Evolutionary conservation across 2,797 vertebrate species (phyloP).

Genomic region (Rallus crepitans): DNA sequence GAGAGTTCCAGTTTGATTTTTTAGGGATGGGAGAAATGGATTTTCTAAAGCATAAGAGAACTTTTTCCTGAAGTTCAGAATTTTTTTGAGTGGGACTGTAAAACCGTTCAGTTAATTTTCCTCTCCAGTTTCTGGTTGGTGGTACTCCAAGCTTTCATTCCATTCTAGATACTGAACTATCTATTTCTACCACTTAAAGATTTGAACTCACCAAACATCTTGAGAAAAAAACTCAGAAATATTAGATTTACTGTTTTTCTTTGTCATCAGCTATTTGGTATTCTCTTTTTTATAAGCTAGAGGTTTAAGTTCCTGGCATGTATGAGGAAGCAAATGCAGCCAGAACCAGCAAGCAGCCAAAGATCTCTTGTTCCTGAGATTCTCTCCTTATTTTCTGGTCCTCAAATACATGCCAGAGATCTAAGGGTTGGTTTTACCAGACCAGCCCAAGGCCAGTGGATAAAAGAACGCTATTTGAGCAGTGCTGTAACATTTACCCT

Average conservation of each 20-base stretch:
- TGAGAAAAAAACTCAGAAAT: background rate
- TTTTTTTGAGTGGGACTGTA: background rate
- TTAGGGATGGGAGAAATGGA: background rate
- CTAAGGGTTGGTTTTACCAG: background rate
- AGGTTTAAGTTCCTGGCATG: background rate
- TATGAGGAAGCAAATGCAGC: background rate
- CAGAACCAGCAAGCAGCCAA: background rate
- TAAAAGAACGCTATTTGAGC: background rate
- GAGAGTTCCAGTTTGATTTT: background rate
- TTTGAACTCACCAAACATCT: background rate
- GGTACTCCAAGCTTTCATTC: background rate
- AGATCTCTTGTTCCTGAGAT: background rate
- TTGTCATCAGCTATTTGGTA: slow-evolving; percentile 18
- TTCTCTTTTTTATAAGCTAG: background rate
- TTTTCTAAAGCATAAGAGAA: background rate
- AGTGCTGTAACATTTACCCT: background rate
- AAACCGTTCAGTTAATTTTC: background rate
- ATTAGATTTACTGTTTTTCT: background rate
- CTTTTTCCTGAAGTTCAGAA: background rate
- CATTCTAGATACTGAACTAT: background rate
- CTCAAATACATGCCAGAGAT: background rate
- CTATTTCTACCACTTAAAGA: background rate
- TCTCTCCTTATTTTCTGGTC: background rate
- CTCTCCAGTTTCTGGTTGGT: background rate
- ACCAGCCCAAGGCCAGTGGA: background rate